phyloP scores from a whole-genome alignment of 2,888 invertebrate genomes.

The Lasiommata megera region DNA sequence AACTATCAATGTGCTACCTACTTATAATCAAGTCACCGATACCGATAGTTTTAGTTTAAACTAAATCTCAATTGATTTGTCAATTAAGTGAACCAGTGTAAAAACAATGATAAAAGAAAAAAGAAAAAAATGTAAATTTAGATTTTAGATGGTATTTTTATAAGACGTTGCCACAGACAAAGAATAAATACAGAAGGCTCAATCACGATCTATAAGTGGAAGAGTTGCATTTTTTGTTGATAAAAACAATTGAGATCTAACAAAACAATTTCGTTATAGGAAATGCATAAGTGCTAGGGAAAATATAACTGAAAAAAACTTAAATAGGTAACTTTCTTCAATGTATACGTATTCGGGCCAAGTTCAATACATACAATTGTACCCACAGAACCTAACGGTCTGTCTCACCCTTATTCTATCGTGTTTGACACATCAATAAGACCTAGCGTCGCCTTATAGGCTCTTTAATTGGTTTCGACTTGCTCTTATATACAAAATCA shows the following conservation, averaged over 20 bases:
- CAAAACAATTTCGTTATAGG: neutral
- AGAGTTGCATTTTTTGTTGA: neutral
- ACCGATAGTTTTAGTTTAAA: neutral
- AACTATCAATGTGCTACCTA: neutral
- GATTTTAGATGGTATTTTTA: neutral
- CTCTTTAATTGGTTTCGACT: slow-evolving; percentile 32
- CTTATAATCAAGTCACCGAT: neutral
- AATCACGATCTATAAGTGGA: too few species aligned
- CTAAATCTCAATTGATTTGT: neutral
- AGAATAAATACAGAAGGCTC: neutral
- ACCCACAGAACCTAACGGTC: slow-evolving; percentile 3
- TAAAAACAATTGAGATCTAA: neutral
- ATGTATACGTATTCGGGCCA: slow-evolving; percentile 5
- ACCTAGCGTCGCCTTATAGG: slow-evolving; percentile 40
- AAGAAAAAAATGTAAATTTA: neutral
- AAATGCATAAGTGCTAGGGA: neutral
- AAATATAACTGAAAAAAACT: neutral
- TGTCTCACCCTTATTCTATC: slow-evolving; percentile 29
- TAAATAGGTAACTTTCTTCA: neutral
- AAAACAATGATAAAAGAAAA: neutral
- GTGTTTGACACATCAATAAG: slow-evolving; percentile 44
- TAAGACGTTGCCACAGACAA: neutral
- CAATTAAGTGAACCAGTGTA: neutral
- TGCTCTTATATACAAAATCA: slow-evolving; percentile 37
- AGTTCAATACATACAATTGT: neutral